Evolutionary conservation across 2,888 invertebrate species (phyloP), one percentile per base, ranked within the genome.

Genomic region (Xylota sylvarum): DNA sequence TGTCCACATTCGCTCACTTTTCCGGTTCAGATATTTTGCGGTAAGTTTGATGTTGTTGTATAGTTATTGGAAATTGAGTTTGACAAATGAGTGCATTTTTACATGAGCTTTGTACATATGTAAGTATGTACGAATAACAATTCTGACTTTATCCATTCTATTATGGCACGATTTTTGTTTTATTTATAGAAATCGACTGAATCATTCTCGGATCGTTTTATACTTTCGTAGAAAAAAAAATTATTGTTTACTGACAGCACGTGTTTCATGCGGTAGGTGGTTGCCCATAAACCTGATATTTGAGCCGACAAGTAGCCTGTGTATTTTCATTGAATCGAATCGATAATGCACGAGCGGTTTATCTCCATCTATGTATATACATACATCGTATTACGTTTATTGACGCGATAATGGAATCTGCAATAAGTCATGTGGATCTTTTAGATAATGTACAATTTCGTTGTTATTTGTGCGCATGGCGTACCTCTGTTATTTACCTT

Each of bases 11-110:
- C 92, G 94, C 95, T 82, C 96, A 96, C 91, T 98, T 97, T 93
- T 96, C 97, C 43, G 98, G 97, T 17, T 94, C 97, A 19, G 98
- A 99, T 93, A 94, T 99, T 90, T 93, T 98, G 89, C 95, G 98
- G 92, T 94, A 86, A 89, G 89, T 88, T 55, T n/a, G n/a, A n/a
- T n/a, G n/a, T n/a, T n/a, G n/a, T n/a, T 23, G 19, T 43, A 23
- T 23, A 14, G n/a, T 52, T 14, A 7, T 27, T 40, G 37, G 1
- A 9, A 5, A 17, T 19, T n/a, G 14, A n/a, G 4, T 37, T 60
- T 60, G n/a, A 23, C 14, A 10, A 48, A n/a, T 40, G 40, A 40
- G 40, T 14, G 35, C 17, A 32, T 7, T 17, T 12, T 19, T n/a
- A 50, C 23, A 30, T n/a, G n/a, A n/a, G n/a, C 23, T 23, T 23